These are phyloP conservation scores for Aurelia sp. DNA, from an alignment of 30 jellyfish, hydroid and myxozoan genomes.

Conservation along the genomic window DNA sequence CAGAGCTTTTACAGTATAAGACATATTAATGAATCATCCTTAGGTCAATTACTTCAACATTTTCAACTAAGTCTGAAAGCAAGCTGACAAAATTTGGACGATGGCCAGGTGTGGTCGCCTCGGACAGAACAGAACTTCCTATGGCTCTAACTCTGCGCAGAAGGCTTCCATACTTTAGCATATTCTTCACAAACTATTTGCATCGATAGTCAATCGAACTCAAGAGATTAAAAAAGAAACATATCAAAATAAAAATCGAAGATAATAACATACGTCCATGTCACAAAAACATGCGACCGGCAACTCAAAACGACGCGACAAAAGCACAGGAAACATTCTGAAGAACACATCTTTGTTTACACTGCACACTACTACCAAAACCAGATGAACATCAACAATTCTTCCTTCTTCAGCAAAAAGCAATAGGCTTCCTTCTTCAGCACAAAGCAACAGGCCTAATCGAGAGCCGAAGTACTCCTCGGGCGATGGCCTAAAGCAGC, in stretches of 20 bases:
- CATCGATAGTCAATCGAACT: not conserved
- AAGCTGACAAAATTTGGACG: no score
- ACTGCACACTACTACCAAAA: no score
- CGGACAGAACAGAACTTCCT: no score
- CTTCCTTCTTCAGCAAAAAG: not conserved
- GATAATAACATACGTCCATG: slow-evolving; percentile 45
- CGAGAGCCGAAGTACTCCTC: not conserved
- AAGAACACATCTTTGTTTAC: slow-evolving; percentile 35
- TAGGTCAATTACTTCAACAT: no score
- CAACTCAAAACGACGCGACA: slow-evolving; percentile 46
- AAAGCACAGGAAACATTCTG: slow-evolving; percentile 52
- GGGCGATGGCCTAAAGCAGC: not conserved
- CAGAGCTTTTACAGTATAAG: no score
- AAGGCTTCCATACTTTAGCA: no score
- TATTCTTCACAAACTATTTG: not conserved
- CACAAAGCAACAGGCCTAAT: not conserved
- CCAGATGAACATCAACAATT: no score
- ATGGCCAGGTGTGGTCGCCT: no score
- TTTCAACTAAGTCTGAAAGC: no score
- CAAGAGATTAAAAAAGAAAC: not conserved
- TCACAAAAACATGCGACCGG: slow-evolving; percentile 9
- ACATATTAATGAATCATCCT: no score
- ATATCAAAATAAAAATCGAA: not conserved
- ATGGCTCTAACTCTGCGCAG: no score
- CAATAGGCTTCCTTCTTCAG: not conserved